Evolutionary conservation across 1,140 invertebrate species (phyloP).

Genomic region (Lordiphosa clarofinis): DNA sequence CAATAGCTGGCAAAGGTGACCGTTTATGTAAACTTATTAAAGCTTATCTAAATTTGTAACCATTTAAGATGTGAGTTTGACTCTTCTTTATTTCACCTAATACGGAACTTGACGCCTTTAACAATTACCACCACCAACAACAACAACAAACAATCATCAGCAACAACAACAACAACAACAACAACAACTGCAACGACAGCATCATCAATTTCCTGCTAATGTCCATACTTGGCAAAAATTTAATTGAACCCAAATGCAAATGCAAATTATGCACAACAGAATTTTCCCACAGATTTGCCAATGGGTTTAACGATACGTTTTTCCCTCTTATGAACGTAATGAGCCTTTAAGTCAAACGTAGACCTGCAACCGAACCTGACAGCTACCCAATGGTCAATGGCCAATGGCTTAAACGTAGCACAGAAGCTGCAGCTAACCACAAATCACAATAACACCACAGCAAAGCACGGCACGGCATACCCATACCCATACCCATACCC

Average conservation of each 20-base stretch:
- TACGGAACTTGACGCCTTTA: too few relatives aligned
- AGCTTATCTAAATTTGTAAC: too few relatives aligned
- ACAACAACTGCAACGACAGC: conserved; percentile 7
- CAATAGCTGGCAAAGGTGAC: too few relatives aligned
- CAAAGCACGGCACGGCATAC: conserved; percentile 15
- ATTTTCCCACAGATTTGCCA: conserved; percentile 67
- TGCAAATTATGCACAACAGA: conserved; percentile 67
- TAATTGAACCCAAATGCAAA: conserved; percentile 67
- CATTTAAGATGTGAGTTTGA: too few relatives aligned
- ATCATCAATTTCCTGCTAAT: too few relatives aligned
- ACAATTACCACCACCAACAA: too few relatives aligned
- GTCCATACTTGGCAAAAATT: conserved; percentile 16
- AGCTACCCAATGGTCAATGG: conserved; percentile 48
- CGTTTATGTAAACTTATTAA: too few relatives aligned
- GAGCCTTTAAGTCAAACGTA: conserved; percentile 74
- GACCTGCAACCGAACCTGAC: conserved; percentile 70
- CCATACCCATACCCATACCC: conserved; percentile 8
- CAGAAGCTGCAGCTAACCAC: conserved; percentile 73
- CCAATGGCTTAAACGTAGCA: conserved; percentile 70
- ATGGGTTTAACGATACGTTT: conserved; percentile 60
- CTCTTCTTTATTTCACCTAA: background rate
- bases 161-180: conserved; percentile 11
- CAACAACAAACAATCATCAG: too few relatives aligned
- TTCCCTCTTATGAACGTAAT: conserved; percentile 42
- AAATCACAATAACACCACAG: conserved; percentile 63